Conservation (phyloP, 2,888 invertebrate genomes). For the Idaea dimidiata region DNA sequence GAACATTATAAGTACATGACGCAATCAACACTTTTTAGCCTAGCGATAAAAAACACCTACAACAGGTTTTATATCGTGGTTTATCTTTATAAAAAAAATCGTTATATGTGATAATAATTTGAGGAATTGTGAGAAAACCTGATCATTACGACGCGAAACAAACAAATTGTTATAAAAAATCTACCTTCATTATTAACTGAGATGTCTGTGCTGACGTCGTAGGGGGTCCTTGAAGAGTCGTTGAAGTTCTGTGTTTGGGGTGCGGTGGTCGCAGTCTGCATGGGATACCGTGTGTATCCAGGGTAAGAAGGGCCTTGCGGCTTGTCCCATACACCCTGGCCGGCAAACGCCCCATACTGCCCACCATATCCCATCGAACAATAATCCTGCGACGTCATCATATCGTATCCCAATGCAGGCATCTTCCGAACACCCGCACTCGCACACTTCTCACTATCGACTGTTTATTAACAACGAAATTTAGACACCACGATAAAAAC, state of each 20-base stretch:
- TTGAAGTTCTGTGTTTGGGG: constrained; percentile 14
- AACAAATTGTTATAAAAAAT: background rate
- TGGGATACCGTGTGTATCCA: constrained; percentile 42
- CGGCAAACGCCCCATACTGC: constrained; percentile 52
- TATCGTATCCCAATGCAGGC: constrained; percentile 68
- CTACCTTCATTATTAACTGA: constrained; percentile 16
- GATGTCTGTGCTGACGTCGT: constrained; percentile 7
- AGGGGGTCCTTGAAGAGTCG: background rate
- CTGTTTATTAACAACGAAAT: constrained; percentile 46
- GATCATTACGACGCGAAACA: background rate
- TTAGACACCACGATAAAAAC: constrained; percentile 39
- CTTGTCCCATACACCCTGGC: constrained; percentile 61
- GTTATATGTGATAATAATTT: background rate
- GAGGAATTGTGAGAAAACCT: background rate
- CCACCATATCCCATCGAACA: constrained; percentile 55
- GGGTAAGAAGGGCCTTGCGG: constrained; percentile 45
- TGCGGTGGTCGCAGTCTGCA: constrained; percentile 24
- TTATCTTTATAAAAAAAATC: background rate
- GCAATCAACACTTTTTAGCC: background rate
- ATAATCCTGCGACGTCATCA: constrained; percentile 63
- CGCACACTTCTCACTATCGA: constrained; percentile 43
- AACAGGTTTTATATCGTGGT: background rate
- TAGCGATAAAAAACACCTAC: background rate
- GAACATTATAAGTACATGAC: background rate
- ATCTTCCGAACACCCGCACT: constrained; percentile 55